Evolutionary conservation across 2,797 vertebrate genomes (phyloP).

Genomic region (Notamacropus eugenii): DNA sequence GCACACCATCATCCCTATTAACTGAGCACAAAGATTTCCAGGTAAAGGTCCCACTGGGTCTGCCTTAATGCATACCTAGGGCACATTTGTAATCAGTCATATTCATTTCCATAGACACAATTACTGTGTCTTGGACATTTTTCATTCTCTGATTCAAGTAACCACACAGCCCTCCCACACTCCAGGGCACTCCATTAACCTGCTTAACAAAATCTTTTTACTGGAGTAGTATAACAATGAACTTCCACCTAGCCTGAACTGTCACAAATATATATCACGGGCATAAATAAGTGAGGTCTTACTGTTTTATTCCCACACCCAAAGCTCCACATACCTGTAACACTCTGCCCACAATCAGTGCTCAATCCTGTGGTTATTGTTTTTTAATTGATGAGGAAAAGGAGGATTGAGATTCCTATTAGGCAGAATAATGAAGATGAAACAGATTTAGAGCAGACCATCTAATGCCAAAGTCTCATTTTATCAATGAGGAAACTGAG

Average conservation of each 20-base stretch:
- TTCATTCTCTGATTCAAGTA: neutral
- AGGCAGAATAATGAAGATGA: neutral
- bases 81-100: slow-evolving; percentile 38
- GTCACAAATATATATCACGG: neutral
- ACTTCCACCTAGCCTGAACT: neutral
- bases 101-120: slow-evolving; percentile 50
- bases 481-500: neutral
- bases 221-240: neutral
- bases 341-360: neutral
- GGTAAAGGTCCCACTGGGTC: slow-evolving; percentile 39
- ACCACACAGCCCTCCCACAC: neutral
- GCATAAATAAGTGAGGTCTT: neutral
- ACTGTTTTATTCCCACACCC: neutral
- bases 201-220: neutral
- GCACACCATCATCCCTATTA: slow-evolving; percentile 1
- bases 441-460: neutral
- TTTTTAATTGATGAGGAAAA: neutral
- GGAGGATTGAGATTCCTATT: neutral
- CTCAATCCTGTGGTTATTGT: neutral
- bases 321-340: neutral
- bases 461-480: neutral
- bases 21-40: slow-evolving; percentile 46
- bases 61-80: slow-evolving; percentile 56
- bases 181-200: neutral
- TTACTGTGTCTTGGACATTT: neutral